Percentiles rank a stretch among this genome's conserved stretches.
These are phyloP conservation scores for Sesamia inferens DNA, from an alignment of 2,888 invertebrate species.

Conservation along the genomic window DNA sequence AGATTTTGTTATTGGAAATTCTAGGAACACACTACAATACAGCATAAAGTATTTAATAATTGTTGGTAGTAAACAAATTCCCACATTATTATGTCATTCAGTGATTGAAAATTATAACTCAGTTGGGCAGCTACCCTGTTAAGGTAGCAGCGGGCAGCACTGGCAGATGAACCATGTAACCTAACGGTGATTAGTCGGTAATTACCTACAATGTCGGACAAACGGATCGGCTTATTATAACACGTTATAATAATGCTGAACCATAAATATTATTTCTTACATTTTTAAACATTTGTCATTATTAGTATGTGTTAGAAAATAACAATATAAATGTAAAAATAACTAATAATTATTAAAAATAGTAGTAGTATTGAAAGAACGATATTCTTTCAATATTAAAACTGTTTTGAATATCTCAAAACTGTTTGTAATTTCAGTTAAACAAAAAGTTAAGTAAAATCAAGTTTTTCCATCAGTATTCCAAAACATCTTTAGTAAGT, in stretches of 20 bases:
- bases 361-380: background rate
- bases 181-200: slow-evolving; percentile 60
- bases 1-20: background rate
- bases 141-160: slow-evolving; percentile 6
- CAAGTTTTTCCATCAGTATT: background rate
- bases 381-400: background rate
- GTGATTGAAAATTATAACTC: background rate
- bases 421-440: background rate
- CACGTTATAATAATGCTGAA: too few species aligned
- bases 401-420: background rate
- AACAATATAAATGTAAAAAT: too few species aligned
- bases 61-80: too few species aligned
- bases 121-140: background rate
- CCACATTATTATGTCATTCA: background rate
- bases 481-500: background rate
- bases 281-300: too few species aligned
- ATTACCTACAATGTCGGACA: too few species aligned
- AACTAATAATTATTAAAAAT: too few species aligned
- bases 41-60: too few species aligned
- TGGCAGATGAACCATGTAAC: slow-evolving; percentile 52
- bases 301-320: too few species aligned
- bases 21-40: background rate
- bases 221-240: too few species aligned
- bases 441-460: background rate
- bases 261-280: too few species aligned